These are phyloP conservation scores for Acanthococcus lagerstroemiae DNA, from an alignment of 2,888 invertebrate species.

Conservation along the genomic window DNA sequence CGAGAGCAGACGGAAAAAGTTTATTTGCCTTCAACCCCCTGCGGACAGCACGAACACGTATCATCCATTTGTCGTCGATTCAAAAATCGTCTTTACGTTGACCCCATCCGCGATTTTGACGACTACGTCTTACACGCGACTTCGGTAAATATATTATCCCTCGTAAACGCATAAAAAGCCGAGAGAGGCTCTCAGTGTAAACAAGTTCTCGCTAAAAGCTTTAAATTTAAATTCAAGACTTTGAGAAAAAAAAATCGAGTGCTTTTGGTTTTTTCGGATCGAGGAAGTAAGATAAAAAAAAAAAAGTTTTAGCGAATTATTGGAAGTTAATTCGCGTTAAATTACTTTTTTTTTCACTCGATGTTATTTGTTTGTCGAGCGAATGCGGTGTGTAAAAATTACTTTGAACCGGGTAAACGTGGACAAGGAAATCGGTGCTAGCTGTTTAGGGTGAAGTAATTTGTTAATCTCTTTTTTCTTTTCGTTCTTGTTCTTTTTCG, in stretches of 20 bases:
- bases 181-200: not conserved
- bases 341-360: conserved; percentile 24
- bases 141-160: conserved; percentile 6
- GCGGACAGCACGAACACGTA: conserved; percentile 22
- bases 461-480: too few species aligned
- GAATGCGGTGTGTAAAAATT: not conserved
- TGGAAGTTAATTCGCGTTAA: conserved; percentile 29
- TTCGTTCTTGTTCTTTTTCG: too few species aligned
- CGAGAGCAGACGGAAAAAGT: not conserved
- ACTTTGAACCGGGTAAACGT: too few species aligned
- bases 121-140: conserved; percentile 12
- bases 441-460: too few species aligned
- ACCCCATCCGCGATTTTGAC: conserved; percentile 23
- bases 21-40: conserved; percentile 22
- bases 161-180: not conserved
- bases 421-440: too few species aligned
- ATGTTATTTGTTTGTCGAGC: not conserved
- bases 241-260: not conserved
- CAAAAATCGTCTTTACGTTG: conserved; percentile 17
- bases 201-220: not conserved
- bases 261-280: not conserved
- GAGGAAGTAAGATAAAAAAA: not conserved
- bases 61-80: conserved; percentile 28
- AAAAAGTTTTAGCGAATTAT: conserved; percentile 7
- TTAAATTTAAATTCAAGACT: not conserved